Conservation (phyloP, 2,113 vertebrate genomes). For the Nesogale talazaci region DNA sequence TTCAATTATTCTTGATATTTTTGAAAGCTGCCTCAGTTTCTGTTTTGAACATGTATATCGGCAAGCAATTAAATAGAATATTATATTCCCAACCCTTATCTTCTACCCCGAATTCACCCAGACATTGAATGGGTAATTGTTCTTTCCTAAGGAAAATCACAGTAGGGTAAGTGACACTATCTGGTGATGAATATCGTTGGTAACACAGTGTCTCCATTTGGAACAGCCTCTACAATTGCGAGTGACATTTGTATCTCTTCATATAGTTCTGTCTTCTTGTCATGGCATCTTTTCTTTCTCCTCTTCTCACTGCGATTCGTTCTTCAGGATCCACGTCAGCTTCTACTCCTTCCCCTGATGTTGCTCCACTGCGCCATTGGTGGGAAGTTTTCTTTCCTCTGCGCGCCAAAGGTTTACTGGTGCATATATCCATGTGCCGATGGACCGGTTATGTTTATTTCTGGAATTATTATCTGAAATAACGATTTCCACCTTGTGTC, state of each 20-base stretch:
- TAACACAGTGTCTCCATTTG: too few species aligned
- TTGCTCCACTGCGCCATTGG: background rate
- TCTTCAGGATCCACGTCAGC: background rate
- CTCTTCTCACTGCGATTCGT: background rate
- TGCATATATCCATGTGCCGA: background rate
- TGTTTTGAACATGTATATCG: too few species aligned
- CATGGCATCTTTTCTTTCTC: background rate
- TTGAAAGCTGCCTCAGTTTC: too few species aligned
- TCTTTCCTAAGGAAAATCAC: background rate
- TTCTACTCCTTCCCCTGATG: background rate
- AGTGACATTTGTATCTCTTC: background rate
- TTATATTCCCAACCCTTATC: too few species aligned
- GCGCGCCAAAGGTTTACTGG: background rate
- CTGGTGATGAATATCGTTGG: background rate
- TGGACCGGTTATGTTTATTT: background rate
- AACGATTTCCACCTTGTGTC: background rate
- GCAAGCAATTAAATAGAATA: too few species aligned
- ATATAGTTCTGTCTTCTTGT: background rate
- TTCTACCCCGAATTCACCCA: background rate
- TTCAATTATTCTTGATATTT: too few species aligned
- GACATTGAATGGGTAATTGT: background rate
- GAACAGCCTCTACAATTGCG: fast-evolving
- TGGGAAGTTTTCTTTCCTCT: background rate
- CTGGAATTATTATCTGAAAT: background rate
- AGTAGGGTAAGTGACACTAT: background rate